Conservation (phyloP, 2,113 vertebrate genomes). For the Saccopteryx leptura region DNA sequence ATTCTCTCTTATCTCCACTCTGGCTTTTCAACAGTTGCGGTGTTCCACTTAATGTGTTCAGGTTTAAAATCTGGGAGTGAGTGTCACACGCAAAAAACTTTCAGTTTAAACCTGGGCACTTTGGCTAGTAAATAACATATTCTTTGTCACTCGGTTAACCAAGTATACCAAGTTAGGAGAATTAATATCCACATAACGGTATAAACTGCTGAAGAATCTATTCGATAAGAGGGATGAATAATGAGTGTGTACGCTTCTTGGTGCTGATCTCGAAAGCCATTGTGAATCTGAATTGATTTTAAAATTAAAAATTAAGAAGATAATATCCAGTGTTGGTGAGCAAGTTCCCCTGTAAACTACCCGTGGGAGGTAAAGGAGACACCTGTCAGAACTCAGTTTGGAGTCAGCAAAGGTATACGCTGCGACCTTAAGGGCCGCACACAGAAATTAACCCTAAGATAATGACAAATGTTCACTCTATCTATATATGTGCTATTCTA, state of each 20-base stretch:
- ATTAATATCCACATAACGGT: background rate
- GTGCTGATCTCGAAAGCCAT: background rate
- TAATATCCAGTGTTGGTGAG: background rate
- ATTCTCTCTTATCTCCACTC: background rate
- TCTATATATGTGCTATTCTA: background rate
- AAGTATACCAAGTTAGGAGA: background rate
- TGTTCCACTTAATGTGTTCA: background rate
- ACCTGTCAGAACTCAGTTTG: too few species aligned
- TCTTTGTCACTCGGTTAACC: background rate
- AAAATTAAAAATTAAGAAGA: background rate
- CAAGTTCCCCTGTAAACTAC: background rate
- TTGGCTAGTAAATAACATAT: background rate
- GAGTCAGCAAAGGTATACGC: background rate
- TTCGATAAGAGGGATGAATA: background rate
- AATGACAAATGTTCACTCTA: background rate
- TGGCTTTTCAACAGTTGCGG: background rate
- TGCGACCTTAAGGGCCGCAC: background rate
- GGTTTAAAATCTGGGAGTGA: background rate
- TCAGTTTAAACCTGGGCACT: background rate
- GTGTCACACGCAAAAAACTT: background rate
- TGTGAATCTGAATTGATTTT: background rate
- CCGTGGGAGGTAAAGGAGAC: background rate
- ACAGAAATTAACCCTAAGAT: background rate
- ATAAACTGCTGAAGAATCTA: background rate
- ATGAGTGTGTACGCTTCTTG: background rate